Percentiles rank a stretch among this genome's conserved stretches.
Evolutionary conservation across 1,140 invertebrate genomes (phyloP).

Genomic region (Bombyx mori): ASM3026992v2 NC_085119.1:13648001-13648500

Average conservation of each 20-base stretch:
- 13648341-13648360: slow-evolving; percentile 54
- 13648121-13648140: slow-evolving; percentile 31
- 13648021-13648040: slow-evolving; percentile 54
- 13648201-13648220: slow-evolving; percentile 4
- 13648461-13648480: slow-evolving; percentile 78
- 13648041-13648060: slow-evolving; percentile 46
- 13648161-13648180: too few species aligned
- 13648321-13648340: slow-evolving; percentile 49
- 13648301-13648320: slow-evolving; percentile 1
- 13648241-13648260: not conserved
- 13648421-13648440: slow-evolving; percentile 84
- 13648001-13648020: slow-evolving; percentile 38
- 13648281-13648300: slow-evolving; percentile 1
- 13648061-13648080: slow-evolving; percentile 59
- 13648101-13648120: slow-evolving; percentile 26
- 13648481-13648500: too few species aligned
- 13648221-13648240: not conserved
- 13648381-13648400: slow-evolving; percentile 66
- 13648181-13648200: not conserved
- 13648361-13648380: slow-evolving; percentile 58
- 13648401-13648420: slow-evolving; percentile 82
- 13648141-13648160: slow-evolving; percentile 8
- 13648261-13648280: slow-evolving; percentile 4
- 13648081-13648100: slow-evolving; percentile 28
- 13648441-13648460: slow-evolving; percentile 84